Evolutionary conservation across 2,797 vertebrate genomes (phyloP).

Genomic region (Anolis apletophallus): DNA sequence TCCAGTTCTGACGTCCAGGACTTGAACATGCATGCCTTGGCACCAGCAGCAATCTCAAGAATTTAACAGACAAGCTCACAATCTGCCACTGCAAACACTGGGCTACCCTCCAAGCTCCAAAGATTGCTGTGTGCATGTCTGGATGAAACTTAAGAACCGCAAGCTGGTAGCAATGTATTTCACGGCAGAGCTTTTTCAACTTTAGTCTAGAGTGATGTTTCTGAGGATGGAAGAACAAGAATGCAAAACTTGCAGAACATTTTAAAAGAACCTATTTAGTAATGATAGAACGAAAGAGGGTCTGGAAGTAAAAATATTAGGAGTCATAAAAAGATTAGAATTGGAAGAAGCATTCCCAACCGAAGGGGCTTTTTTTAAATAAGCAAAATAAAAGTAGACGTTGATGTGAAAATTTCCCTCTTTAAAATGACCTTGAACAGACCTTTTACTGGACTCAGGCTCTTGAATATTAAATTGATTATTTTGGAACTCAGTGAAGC

Average conservation of each 20-base stretch:
- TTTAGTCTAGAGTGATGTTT: not conserved
- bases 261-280: not conserved
- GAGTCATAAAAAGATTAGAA: not conserved
- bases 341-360: not conserved
- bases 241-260: not conserved
- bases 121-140: not conserved
- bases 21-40: not conserved
- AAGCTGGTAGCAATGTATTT: not conserved
- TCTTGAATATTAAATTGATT: slow-evolving; percentile 8
- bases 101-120: not conserved
- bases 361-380: not conserved
- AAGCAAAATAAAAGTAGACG: not conserved
- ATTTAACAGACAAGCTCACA: not conserved
- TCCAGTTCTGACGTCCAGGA: not conserved
- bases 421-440: not conserved
- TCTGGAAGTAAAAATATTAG: not conserved
- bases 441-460: not conserved
- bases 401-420: not conserved
- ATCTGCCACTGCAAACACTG: not conserved
- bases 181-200: not conserved
- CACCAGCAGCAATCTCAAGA: not conserved
- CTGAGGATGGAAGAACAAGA: not conserved
- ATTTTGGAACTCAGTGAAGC: slow-evolving; percentile 1
- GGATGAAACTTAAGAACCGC: not conserved
- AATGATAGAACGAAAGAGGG: not conserved